phyloP scores from a whole-genome alignment of 2,888 invertebrate genomes.

The Tetranychus piercei region DNA sequence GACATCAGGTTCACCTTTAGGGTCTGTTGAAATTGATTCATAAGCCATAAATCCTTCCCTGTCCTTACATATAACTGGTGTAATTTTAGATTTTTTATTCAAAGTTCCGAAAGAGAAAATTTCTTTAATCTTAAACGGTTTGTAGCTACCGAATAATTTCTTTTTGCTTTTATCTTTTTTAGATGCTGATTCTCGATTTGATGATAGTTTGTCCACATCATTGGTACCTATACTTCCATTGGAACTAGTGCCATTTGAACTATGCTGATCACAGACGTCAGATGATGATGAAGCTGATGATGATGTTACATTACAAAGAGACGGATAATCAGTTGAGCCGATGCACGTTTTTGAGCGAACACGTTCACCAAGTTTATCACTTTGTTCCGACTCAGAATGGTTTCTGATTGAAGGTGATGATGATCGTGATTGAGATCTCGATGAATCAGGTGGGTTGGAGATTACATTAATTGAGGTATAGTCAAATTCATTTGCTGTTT shows the following conservation, averaged over 20 bases:
- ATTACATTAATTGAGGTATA: not conserved
- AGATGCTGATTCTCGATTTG: not conserved
- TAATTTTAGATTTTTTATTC: not conserved
- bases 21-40: not conserved
- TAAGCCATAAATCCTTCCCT: not conserved
- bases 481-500: not conserved
- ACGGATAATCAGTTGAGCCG: constrained; percentile 67
- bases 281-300: constrained; percentile 18
- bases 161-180: constrained; percentile 16
- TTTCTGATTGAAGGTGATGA: constrained; percentile 17
- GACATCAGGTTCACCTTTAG: not conserved
- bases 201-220: not conserved
- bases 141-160: constrained; percentile 19
- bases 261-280: constrained; percentile 61
- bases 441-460: not conserved
- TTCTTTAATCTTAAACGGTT: constrained; percentile 19
- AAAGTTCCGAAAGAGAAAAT: constrained; percentile 14
- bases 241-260: constrained; percentile 30
- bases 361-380: constrained; percentile 40
- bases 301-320: constrained; percentile 48
- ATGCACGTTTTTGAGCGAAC: constrained; percentile 68
- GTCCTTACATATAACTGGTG: not conserved
- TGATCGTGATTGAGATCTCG: constrained; percentile 19
- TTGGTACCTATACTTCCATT: too few relatives aligned
- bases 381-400: constrained; percentile 21